Evolutionary conservation across 2,113 vertebrate genomes (phyloP).

Genomic region (Gymnorhina tibicen): DNA sequence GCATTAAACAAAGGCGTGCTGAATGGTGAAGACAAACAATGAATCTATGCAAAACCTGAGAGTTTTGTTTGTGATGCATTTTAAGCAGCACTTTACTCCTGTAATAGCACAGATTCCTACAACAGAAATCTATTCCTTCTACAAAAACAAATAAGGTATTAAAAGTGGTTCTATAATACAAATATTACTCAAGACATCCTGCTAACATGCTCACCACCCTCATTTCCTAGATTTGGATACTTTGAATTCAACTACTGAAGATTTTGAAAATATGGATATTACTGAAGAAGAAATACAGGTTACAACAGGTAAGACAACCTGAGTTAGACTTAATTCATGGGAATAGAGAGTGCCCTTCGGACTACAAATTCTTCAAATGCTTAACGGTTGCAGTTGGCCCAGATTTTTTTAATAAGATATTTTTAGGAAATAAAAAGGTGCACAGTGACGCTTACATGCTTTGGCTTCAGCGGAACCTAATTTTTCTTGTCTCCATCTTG

Average conservation of each 20-base stretch:
- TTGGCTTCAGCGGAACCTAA: neutral
- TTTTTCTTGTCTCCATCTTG: neutral
- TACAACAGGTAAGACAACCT: slow-evolving; percentile 1
- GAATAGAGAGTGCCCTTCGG: neutral
- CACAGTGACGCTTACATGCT: neutral
- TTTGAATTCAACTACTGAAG: neutral
- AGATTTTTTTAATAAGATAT: neutral
- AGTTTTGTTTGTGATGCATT: neutral
- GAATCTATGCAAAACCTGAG: neutral
- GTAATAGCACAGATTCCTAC: neutral
- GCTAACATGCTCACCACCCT: neutral
- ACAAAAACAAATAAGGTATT: neutral
- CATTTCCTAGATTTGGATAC: slow-evolving; percentile 21
- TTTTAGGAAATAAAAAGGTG: neutral
- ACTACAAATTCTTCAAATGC: neutral
- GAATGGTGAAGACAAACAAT: neutral
- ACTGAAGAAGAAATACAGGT: neutral
- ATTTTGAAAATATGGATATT: neutral
- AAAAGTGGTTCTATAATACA: neutral
- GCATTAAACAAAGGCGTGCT: neutral
- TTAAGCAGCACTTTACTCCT: neutral
- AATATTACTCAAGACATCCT: neutral
- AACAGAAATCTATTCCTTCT: neutral
- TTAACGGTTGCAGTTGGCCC: neutral
- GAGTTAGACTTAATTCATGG: neutral